Conservation (phyloP, 2,113 vertebrate genomes). For the Acrocephalus arundinaceus region DNA sequence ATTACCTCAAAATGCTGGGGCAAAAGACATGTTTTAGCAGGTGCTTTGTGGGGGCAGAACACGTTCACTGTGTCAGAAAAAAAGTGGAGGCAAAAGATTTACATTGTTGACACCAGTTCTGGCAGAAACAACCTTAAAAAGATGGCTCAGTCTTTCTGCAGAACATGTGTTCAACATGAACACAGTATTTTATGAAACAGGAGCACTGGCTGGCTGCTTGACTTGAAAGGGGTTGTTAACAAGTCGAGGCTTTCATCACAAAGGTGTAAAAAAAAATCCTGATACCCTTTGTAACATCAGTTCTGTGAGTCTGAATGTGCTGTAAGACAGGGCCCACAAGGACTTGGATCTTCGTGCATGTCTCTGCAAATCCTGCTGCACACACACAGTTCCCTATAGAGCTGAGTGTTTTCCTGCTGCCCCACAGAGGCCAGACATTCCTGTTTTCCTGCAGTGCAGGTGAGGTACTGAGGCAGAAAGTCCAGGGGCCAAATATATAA, state of each 20-base stretch:
- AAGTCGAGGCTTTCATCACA: not conserved
- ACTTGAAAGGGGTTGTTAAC: not conserved
- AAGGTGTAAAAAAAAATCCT: not conserved
- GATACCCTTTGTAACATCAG: not conserved
- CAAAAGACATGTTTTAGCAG: not conserved
- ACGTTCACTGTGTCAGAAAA: not conserved
- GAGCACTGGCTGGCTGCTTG: not conserved
- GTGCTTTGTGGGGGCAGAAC: not conserved
- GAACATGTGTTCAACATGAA: not conserved
- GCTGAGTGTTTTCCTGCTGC: not conserved
- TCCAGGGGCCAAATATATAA: not conserved
- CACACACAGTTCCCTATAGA: rapidly evolving
- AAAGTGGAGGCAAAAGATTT: not conserved
- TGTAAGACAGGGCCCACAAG: too few relatives aligned
- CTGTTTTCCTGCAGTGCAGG: not conserved
- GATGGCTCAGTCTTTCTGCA: not conserved
- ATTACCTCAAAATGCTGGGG: not conserved
- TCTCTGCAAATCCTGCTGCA: not conserved
- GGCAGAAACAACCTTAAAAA: not conserved
- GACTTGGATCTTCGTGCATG: rapidly evolving
- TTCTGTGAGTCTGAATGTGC: not conserved
- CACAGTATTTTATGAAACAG: not conserved
- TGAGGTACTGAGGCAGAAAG: not conserved
- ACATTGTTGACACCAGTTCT: not conserved
- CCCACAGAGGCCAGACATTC: not conserved